phyloP scores from a whole-genome alignment of 2,888 invertebrate genomes.

The Punctoribates punctum region DNA sequence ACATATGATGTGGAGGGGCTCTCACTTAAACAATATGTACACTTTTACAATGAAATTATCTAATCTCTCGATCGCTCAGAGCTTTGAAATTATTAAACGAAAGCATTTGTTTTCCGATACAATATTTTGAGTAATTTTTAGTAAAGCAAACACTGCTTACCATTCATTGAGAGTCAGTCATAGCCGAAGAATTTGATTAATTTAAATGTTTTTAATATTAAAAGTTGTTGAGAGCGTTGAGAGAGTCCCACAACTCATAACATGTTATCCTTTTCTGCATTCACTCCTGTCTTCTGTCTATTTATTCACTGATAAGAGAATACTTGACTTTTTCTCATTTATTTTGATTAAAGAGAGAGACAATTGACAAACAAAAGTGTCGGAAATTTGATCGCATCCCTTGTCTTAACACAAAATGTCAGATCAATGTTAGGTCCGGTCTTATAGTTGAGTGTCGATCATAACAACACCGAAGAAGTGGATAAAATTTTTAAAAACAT shows the following conservation, averaged over 20 bases:
- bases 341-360: conserved; percentile 25
- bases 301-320: conserved; percentile 17
- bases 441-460: background rate
- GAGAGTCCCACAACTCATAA: background rate
- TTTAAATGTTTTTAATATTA: too few species aligned
- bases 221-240: background rate
- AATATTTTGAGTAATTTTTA: too few species aligned
- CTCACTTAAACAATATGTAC: background rate
- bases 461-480: conserved; percentile 12
- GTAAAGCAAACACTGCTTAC: background rate
- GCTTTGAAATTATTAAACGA: too few species aligned
- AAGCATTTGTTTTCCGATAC: too few species aligned
- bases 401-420: conserved; percentile 29
- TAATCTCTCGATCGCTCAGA: background rate
- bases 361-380: conserved; percentile 25
- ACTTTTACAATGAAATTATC: background rate
- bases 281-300: background rate
- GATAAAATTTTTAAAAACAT: conserved; percentile 6
- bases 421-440: background rate
- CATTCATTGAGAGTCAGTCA: background rate
- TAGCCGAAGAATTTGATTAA: too few species aligned
- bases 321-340: conserved; percentile 32
- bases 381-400: conserved; percentile 17
- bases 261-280: conserved; percentile 14
- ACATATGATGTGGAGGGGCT: conserved; percentile 19